Conservation (phyloP, 2,888 invertebrate species). For the Hipparchia sbordonii region DNA sequence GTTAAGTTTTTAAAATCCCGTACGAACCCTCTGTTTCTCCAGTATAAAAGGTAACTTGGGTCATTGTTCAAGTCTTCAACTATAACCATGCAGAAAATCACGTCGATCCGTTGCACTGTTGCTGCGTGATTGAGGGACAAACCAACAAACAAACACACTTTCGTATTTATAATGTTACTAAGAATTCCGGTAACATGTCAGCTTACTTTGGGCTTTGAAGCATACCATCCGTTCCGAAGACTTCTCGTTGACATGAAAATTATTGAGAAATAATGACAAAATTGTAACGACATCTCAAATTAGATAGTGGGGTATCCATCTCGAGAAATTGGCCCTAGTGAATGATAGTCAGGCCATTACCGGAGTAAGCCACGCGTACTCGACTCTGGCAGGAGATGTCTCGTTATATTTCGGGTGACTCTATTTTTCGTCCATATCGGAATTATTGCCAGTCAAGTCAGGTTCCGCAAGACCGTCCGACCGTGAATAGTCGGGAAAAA, state of each 20-base stretch:
- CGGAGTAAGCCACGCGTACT: slow-evolving; percentile 68
- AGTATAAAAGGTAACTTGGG: no score
- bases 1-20: no score
- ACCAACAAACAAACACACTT: no score
- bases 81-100: no score
- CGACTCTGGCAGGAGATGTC: slow-evolving; percentile 47
- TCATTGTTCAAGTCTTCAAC: no score
- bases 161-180: no score
- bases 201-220: slow-evolving; percentile 6
- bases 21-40: no score
- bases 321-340: slow-evolving; percentile 39
- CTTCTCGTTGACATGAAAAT: slow-evolving; percentile 56
- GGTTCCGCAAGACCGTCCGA: slow-evolving; percentile 63
- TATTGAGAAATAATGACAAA: slow-evolving; percentile 50
- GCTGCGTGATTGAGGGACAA: no score
- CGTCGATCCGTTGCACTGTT: no score
- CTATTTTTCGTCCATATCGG: slow-evolving; percentile 66
- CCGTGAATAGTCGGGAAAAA: slow-evolving; percentile 75
- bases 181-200: background rate
- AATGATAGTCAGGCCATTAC: slow-evolving; percentile 55
- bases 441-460: slow-evolving; percentile 56
- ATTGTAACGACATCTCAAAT: slow-evolving; percentile 61
- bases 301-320: slow-evolving; percentile 52
- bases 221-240: slow-evolving; percentile 38
- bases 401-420: slow-evolving; percentile 62